A percentile compares a stretch with the other conserved stretches of the same genome.
These are phyloP conservation scores for Druceiella hillmani DNA, from an alignment of 2,888 invertebrate genomes.

Conservation along the genomic window DNA sequence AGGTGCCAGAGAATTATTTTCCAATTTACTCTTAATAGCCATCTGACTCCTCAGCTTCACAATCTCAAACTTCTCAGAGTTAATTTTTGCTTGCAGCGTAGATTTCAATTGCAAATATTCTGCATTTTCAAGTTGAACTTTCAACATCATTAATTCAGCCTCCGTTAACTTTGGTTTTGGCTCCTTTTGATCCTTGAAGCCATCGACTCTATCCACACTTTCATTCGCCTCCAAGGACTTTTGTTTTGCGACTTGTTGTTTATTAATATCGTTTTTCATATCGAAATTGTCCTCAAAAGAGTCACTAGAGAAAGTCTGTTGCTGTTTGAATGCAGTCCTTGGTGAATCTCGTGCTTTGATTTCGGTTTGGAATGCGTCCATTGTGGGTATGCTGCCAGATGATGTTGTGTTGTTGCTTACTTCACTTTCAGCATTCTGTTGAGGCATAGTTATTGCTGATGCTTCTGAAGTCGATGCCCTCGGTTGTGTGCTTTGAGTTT, in stretches of 20 bases:
- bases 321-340: constrained; percentile 25
- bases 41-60: constrained; percentile 55
- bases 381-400: constrained; percentile 9
- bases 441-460: constrained; percentile 14
- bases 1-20: constrained; percentile 29
- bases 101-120: constrained; percentile 63
- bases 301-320: constrained; percentile 34
- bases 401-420: constrained; percentile 9
- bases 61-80: constrained; percentile 68
- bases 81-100: constrained; percentile 62
- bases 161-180: constrained; percentile 53
- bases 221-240: constrained; percentile 27
- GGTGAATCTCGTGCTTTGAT: constrained; percentile 25
- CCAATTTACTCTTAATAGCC: constrained; percentile 45
- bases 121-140: constrained; percentile 61
- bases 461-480: constrained; percentile 20
- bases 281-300: constrained; percentile 34
- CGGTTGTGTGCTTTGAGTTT: constrained; percentile 15
- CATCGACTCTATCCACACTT: constrained; percentile 25
- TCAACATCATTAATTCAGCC: constrained; percentile 51
- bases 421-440: constrained; percentile 8
- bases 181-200: constrained; percentile 27
- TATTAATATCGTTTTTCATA: constrained; percentile 30
- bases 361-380: constrained; percentile 16
- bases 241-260: constrained; percentile 29